Evolutionary conservation across 2,797 vertebrate species (phyloP).

Genomic region (Morus bassanus): DNA sequence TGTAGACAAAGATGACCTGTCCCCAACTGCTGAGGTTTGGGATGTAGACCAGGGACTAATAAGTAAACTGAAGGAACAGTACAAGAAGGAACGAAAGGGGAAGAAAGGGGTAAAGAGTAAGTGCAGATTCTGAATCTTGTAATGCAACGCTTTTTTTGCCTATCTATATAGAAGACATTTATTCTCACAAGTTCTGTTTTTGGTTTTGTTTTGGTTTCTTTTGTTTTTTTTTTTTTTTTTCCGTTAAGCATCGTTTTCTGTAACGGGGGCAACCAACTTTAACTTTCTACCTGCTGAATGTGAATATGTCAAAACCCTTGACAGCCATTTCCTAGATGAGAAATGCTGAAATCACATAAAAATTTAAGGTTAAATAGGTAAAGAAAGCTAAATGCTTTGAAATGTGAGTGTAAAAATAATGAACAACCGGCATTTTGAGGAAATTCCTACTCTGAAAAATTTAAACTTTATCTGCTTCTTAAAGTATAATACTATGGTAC

Average conservation of each 20-base stretch:
- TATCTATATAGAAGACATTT: constrained; percentile 53
- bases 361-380: neutral
- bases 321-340: neutral
- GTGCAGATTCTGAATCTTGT: constrained; percentile 80
- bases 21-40: constrained; percentile 85
- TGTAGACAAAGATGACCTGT: constrained; percentile 87
- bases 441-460: neutral
- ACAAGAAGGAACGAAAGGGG: constrained; percentile 86
- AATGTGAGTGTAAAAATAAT: neutral
- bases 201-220: neutral
- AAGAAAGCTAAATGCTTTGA: neutral
- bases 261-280: constrained; percentile 77
- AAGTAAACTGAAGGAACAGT: constrained; percentile 87
- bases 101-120: constrained; percentile 87
- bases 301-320: neutral
- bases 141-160: constrained; percentile 53
- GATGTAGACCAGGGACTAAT: constrained; percentile 86
- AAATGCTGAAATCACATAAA: neutral
- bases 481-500: neutral
- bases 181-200: constrained; percentile 4
- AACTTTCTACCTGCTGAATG: constrained; percentile 70
- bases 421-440: neutral
- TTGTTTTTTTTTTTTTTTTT: neutral
- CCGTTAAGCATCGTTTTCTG: constrained; percentile 42
- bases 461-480: neutral